Evolutionary conservation across 2,113 vertebrate genomes (phyloP).

Genomic region (Hylia prasina): DNA sequence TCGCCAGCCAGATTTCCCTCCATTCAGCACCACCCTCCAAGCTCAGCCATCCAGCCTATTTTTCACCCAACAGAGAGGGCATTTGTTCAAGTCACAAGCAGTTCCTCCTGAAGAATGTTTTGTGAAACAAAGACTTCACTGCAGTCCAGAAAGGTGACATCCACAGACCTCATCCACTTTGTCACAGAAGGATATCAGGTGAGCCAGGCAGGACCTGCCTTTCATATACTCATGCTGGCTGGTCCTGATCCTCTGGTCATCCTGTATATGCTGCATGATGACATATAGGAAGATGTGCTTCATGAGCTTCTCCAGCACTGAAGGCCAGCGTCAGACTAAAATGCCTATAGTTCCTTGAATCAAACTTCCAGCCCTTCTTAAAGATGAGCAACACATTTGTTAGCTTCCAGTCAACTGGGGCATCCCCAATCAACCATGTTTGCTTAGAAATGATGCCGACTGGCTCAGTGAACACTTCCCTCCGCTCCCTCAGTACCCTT

Average conservation of each 20-base stretch:
- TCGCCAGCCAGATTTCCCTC: rapidly evolving
- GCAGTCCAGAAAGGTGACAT: background rate
- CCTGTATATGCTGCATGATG: background rate
- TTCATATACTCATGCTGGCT: background rate
- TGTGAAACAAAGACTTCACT: background rate
- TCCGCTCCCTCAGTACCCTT: background rate
- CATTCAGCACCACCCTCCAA: background rate
- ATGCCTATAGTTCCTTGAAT: background rate
- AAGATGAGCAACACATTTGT: background rate
- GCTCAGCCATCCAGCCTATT: background rate
- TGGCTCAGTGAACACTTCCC: background rate
- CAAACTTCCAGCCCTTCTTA: background rate
- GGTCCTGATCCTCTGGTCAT: background rate
- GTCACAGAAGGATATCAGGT: background rate
- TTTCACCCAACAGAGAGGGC: background rate
- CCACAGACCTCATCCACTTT: background rate
- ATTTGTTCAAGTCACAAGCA: background rate
- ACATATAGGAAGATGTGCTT: background rate
- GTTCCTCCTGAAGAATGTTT: background rate
- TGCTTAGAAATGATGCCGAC: background rate
- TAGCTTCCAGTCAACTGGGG: background rate
- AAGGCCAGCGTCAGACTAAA: background rate
- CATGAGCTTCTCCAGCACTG: background rate
- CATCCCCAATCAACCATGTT: background rate
- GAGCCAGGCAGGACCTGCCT: background rate